A percentile compares a stretch with the other conserved stretches of the same genome.
phyloP scores from a whole-genome alignment of 35 echinoderm and acorn worm species.

The Apostichopus californicus region DNA sequence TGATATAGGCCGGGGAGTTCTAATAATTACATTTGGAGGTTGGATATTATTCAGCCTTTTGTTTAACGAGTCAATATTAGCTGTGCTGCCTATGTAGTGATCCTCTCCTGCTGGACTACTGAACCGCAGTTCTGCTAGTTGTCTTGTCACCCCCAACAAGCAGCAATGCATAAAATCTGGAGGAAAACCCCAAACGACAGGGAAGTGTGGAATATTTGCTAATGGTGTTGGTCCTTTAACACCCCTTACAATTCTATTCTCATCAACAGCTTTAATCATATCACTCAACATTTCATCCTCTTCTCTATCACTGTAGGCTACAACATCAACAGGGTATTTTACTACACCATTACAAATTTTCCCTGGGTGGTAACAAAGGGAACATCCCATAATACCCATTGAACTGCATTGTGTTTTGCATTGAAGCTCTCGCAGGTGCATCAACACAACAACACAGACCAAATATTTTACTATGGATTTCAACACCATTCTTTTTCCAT shows the following conservation, averaged over 20 bases:
- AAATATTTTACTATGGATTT: slow-evolving; percentile 29
- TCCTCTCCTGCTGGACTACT: neutral
- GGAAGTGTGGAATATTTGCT: slow-evolving; percentile 58
- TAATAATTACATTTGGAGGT: slow-evolving; percentile 36
- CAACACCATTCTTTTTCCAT: slow-evolving; percentile 37
- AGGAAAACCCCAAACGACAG: slow-evolving; percentile 65
- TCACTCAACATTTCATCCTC: slow-evolving; percentile 65
- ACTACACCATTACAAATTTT: slow-evolving; percentile 49
- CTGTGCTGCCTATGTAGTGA: slow-evolving; percentile 38
- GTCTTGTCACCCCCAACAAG: too few relatives aligned
- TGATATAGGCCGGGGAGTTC: slow-evolving; percentile 32
- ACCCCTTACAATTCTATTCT: slow-evolving; percentile 28
- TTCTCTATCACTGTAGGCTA: slow-evolving; percentile 62
- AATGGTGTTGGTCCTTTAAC: slow-evolving; percentile 74
- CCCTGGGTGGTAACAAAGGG: slow-evolving; percentile 73
- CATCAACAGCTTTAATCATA: slow-evolving; percentile 51
- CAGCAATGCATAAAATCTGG: slow-evolving; percentile 76
- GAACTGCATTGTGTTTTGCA: slow-evolving; percentile 55
- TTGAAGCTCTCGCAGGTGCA: slow-evolving; percentile 56
- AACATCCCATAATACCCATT: slow-evolving; percentile 73
- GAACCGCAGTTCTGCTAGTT: too few relatives aligned
- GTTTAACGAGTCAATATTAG: neutral
- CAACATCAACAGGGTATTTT: slow-evolving; percentile 83
- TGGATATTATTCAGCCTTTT: neutral
- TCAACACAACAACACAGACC: slow-evolving; percentile 69